phyloP scores from a whole-genome alignment of 2,797 vertebrate genomes.

The Notolabrus celidotus region DNA sequence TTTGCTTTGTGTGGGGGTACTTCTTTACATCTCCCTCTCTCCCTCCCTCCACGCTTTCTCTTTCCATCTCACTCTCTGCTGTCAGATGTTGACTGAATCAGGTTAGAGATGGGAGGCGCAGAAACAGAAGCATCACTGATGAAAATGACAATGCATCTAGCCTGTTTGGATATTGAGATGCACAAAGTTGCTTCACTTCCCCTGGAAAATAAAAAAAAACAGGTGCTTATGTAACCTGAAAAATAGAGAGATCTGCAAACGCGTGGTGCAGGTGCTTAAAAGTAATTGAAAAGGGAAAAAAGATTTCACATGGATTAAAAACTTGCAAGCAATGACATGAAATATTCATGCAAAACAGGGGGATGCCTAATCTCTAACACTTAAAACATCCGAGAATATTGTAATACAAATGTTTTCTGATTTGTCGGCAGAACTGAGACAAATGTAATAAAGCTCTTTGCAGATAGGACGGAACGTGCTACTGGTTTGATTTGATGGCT shows the following conservation, averaged over 20 bases:
- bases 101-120: constrained; percentile 82
- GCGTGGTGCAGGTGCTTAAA: constrained; percentile 33
- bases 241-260: constrained; percentile 15
- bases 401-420: constrained; percentile 21
- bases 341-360: constrained; percentile 26
- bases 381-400: constrained; percentile 15
- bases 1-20: constrained; percentile 78
- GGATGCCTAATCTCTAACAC: not conserved
- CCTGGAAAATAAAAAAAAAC: constrained; percentile 36
- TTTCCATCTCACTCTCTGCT: constrained; percentile 79
- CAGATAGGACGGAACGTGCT: constrained; percentile 19
- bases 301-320: constrained; percentile 29
- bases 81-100: constrained; percentile 88
- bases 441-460: constrained; percentile 25
- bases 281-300: constrained; percentile 24
- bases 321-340: constrained; percentile 11
- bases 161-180: constrained; percentile 68
- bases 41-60: constrained; percentile 60
- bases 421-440: constrained; percentile 12
- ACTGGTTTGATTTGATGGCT: constrained; percentile 53
- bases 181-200: constrained; percentile 59
- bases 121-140: constrained; percentile 73
- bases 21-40: constrained; percentile 60
- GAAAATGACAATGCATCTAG: constrained; percentile 79
- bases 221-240: constrained; percentile 72